phyloP scores from a whole-genome alignment of 2,888 invertebrate species.

The Eilema griseolum region DNA sequence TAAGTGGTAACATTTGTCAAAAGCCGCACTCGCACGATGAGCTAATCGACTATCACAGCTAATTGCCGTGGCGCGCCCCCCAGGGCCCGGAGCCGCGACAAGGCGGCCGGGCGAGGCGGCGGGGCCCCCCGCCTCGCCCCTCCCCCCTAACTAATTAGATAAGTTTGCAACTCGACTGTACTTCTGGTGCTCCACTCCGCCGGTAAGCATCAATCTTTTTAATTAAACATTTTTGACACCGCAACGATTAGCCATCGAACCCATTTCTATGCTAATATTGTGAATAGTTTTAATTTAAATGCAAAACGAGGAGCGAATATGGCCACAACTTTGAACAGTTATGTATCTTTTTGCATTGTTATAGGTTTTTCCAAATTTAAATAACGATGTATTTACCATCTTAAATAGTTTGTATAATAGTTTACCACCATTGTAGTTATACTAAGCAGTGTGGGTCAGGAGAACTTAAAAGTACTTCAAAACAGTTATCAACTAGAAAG shows the following conservation, averaged over 20 bases:
- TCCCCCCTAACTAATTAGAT: slow-evolving; percentile 84
- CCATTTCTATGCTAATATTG: slow-evolving; percentile 79
- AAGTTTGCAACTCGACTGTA: slow-evolving; percentile 86
- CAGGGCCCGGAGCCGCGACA: slow-evolving; percentile 37
- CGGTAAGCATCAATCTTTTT: slow-evolving; percentile 87
- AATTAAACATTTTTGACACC: slow-evolving; percentile 87
- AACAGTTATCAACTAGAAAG: background rate
- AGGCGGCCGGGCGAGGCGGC: slow-evolving; percentile 21
- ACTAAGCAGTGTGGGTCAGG: background rate
- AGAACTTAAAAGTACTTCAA: background rate
- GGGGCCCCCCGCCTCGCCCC: slow-evolving; percentile 43
- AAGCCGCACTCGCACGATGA: slow-evolving; percentile 85
- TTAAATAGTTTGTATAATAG: background rate
- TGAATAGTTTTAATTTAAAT: slow-evolving; percentile 76
- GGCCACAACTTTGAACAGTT: slow-evolving; percentile 34
- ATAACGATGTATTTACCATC: slow-evolving; percentile 17
- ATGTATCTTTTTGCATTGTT: slow-evolving; percentile 39
- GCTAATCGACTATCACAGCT: slow-evolving; percentile 87
- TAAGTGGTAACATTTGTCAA: slow-evolving; percentile 84
- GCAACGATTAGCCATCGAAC: slow-evolving; percentile 83
- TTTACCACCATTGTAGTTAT: background rate
- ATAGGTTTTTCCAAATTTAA: slow-evolving; percentile 32
- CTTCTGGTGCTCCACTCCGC: slow-evolving; percentile 81
- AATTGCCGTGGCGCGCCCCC: slow-evolving; percentile 73
- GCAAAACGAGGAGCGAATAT: slow-evolving; percentile 62